A percentile compares a stretch with the other conserved stretches of the same genome.
Evolutionary conservation across 2,113 vertebrate genomes (phyloP).

Genomic region (Penelope pileata): DNA sequence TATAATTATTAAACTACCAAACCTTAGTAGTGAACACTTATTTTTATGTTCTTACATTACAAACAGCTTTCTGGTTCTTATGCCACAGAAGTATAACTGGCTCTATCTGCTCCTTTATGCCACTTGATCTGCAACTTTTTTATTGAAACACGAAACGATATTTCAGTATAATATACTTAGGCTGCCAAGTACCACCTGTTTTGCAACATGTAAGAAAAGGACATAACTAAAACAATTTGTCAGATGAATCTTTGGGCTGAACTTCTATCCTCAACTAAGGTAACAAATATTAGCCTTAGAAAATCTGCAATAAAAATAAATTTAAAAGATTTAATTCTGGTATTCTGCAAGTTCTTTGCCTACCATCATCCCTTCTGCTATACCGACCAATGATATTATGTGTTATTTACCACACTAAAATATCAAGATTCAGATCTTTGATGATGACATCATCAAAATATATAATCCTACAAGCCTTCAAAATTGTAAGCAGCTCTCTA

Average conservation of each 20-base stretch:
- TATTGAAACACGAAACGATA: not conserved
- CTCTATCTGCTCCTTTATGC: not conserved
- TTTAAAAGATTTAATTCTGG: not conserved
- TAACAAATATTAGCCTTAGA: not conserved
- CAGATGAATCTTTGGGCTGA: not conserved
- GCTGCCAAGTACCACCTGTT: not conserved
- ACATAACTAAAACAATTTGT: not conserved
- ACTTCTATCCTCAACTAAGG: not conserved
- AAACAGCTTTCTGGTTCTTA: not conserved
- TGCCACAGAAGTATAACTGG: not conserved
- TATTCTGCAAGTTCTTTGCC: not conserved
- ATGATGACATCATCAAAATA: not conserved
- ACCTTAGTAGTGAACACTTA: not conserved
- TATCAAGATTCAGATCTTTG: not conserved
- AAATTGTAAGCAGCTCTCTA: not conserved
- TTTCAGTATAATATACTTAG: not conserved
- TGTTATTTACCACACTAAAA: not conserved
- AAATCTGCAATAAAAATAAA: not conserved
- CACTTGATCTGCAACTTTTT: not conserved
- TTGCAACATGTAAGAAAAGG: not conserved
- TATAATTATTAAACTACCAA: slow-evolving; percentile 17
- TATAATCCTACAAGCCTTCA: not conserved
- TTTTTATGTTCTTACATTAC: not conserved
- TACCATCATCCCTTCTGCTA: not conserved
- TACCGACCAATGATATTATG: not conserved